Conservation (phyloP, 2,113 vertebrate species). For the Dermatemys mawii region DNA sequence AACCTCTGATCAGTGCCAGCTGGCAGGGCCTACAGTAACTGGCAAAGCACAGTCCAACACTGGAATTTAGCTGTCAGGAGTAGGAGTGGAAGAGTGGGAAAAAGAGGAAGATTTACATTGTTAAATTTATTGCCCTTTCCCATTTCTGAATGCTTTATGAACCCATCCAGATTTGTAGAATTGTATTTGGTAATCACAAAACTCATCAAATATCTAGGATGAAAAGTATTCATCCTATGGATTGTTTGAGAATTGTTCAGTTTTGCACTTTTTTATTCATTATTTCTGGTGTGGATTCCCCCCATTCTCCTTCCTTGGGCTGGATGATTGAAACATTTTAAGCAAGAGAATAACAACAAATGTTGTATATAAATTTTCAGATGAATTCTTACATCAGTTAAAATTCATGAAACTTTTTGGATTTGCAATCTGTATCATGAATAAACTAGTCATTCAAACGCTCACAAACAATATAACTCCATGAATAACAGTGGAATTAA, state of each 20-base stretch:
- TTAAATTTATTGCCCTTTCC: not conserved
- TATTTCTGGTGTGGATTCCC: not conserved
- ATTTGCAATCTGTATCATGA: not conserved
- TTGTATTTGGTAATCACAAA: rapidly evolving
- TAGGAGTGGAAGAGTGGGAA: not conserved
- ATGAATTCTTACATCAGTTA: not conserved
- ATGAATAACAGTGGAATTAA: not conserved
- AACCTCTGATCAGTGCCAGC: not conserved
- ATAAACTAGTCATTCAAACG: not conserved
- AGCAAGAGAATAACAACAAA: not conserved
- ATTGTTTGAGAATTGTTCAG: not conserved
- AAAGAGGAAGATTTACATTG: not conserved
- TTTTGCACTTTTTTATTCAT: not conserved
- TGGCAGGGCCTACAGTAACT: rapidly evolving
- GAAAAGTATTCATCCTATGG: not conserved
- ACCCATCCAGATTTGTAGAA: not conserved
- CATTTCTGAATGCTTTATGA: not conserved
- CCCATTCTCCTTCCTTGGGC: not conserved
- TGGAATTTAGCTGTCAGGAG: not conserved
- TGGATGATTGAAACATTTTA: not conserved
- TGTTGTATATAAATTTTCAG: not conserved
- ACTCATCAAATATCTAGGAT: not conserved
- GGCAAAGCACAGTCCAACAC: rapidly evolving
- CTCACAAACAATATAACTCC: not conserved
- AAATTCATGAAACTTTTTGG: not conserved